These are phyloP conservation scores for Deilephila porcellus DNA, from an alignment of 2,888 invertebrate genomes.

Conservation along the genomic window DNA sequence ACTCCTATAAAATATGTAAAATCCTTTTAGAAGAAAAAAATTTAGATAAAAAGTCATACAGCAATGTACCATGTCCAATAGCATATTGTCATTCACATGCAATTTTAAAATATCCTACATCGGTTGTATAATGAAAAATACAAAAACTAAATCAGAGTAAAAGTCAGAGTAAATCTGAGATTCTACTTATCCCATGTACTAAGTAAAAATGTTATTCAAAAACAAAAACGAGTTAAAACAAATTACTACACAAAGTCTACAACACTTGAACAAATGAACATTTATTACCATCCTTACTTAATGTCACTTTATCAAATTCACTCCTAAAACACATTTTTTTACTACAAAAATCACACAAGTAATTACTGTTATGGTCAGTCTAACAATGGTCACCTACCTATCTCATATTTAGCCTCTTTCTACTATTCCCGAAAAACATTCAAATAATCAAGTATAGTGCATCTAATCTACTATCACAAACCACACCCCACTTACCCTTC, in stretches of 20 bases:
- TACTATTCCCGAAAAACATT: no score
- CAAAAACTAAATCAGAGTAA: background rate
- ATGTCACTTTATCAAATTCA: background rate
- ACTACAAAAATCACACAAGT: no score
- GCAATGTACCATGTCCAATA: slow-evolving; percentile 1
- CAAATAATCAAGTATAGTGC: no score
- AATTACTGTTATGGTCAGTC: no score
- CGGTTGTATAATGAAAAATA: background rate
- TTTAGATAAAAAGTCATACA: background rate
- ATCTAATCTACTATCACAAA: background rate
- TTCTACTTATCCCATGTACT: background rate
- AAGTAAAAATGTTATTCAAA: slow-evolving; percentile 14
- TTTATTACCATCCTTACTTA: background rate
- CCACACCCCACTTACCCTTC: slow-evolving; percentile 83
- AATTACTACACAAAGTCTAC: slow-evolving; percentile 17
- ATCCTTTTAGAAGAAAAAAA: background rate
- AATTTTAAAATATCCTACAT: background rate
- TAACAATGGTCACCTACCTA: no score
- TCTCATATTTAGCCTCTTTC: no score
- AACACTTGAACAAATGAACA: background rate
- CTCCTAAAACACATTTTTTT: background rate
- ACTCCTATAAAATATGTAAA: background rate
- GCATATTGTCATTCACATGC: slow-evolving; percentile 22
- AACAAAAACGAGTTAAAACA: slow-evolving; percentile 7
- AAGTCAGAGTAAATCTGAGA: background rate